Evolutionary conservation across 2,797 vertebrate genomes (phyloP).

Genomic region (Eurystomus glaucurus): DNA sequence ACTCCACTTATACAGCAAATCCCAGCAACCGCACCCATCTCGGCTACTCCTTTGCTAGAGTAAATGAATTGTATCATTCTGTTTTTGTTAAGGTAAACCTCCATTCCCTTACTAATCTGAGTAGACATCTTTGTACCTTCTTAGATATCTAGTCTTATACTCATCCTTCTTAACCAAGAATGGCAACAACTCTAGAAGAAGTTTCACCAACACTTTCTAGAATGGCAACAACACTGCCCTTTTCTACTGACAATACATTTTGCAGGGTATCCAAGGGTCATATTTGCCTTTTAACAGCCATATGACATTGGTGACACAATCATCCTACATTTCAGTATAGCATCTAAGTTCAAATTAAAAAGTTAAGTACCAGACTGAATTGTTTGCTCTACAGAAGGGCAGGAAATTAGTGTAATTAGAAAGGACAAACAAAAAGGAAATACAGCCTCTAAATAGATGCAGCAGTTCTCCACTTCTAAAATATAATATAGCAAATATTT

Average conservation of each 20-base stretch:
- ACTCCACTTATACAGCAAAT: not conserved
- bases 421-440: not conserved
- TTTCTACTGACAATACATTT: not conserved
- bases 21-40: not conserved
- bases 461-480: not conserved
- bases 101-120: not conserved
- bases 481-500: not conserved
- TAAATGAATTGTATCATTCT: not conserved
- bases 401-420: not conserved
- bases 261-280: not conserved
- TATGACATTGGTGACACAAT: not conserved
- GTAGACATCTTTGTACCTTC: not conserved
- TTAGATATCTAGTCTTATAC: not conserved
- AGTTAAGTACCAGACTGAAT: not conserved
- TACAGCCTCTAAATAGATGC: not conserved
- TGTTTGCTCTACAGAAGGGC: not conserved
- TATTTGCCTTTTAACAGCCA: not conserved
- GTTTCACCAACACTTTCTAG: not conserved
- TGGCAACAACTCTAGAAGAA: not conserved
- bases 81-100: not conserved
- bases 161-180: not conserved
- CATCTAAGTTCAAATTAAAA: not conserved
- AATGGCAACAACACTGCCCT: fast-evolving
- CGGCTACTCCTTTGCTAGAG: not conserved
- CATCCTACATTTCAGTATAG: not conserved